A percentile compares a stretch with the other conserved stretches of the same genome.
phyloP scores from a whole-genome alignment of 2,888 invertebrate genomes.

The Oxystoma pomonae region DNA sequence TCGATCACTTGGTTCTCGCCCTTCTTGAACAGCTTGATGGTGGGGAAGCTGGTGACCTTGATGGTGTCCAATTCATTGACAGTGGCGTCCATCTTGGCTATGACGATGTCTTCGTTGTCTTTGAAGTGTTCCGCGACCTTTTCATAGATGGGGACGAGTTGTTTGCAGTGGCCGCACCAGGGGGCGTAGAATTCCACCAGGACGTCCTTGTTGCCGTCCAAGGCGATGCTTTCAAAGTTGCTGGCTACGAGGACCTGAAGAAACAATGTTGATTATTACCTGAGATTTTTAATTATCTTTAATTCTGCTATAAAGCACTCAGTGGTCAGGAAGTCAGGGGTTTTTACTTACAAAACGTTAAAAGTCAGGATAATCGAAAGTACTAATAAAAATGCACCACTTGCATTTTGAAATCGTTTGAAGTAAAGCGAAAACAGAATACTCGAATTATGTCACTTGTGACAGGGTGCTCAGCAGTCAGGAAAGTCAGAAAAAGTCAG shows the following conservation, averaged over 20 bases:
- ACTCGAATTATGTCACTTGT: too few species aligned
- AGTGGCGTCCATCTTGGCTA: constrained; percentile 99
- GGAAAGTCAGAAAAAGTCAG: too few species aligned
- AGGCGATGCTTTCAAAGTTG: constrained; percentile 93
- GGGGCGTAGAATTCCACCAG: constrained; percentile 99
- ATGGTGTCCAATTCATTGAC: constrained; percentile 96
- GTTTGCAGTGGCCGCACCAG: constrained; percentile 99
- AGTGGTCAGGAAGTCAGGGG: too few species aligned
- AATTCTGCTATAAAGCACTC: constrained; percentile 9
- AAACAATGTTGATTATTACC: constrained; percentile 54
- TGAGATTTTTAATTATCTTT: constrained; percentile 11
- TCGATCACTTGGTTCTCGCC: constrained; percentile 84
- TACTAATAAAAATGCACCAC: too few species aligned
- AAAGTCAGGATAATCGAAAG: too few species aligned
- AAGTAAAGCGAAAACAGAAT: too few species aligned
- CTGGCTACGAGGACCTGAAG: constrained; percentile 82
- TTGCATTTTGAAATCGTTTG: too few species aligned
- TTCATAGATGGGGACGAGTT: constrained; percentile 95
- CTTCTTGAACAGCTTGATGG: constrained; percentile 91
- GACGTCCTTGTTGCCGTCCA: constrained; percentile 83
- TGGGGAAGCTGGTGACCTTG: constrained; percentile 92
- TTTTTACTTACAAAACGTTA: too few species aligned
- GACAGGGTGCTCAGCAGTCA: too few species aligned
- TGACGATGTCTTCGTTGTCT: constrained; percentile 69
- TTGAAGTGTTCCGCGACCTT: constrained; percentile 67